Evolutionary conservation across 2,113 vertebrate species (phyloP), one percentile per base, ranked within the genome.

Genomic region (Antigone vipio): DNA sequence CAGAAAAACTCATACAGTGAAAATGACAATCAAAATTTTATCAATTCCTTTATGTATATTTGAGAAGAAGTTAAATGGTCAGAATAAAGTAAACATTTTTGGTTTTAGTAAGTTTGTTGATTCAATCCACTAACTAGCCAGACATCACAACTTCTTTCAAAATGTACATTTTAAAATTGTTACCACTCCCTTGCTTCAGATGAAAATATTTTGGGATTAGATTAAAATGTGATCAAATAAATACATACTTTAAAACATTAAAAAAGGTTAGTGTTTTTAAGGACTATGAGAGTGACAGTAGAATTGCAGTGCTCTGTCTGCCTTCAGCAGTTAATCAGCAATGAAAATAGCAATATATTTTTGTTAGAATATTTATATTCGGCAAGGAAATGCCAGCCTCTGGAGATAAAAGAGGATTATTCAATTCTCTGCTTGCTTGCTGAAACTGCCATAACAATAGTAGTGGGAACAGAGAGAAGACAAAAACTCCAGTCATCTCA

Each of bases 41-140:
- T 75, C 53, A 60, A 53, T 92, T 86, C n/a, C 67, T 80, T 85
- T 88, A 84, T 94, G 38, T 64, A 20, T 86, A n/a, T 72, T n/a
- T 81, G 53, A 77, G 47, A 94, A 88, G 63, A 88, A 44, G 42
- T 81, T 91, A 93, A 86, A 63, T 88, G 49, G 15, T 92, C 49
- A 75, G 60, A 88, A 91, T 71, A 88, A 92, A 96, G 92, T 72
- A 92, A 90, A 73, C 0, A 58, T 72, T 90, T 95, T 63, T 90
- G 12, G 15, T 14, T 76, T 94, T 88, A 17, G 59, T 93, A 74
- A 74, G 55, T 88, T 91, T 35, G 19, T 83, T 90, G 60, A 88
- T 90, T 95, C 63, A 87, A 35, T 88, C 85, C 23, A 62, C 27
- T 78, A 62, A 89, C 62, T 76, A 64, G 76, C 79, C 44, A 71